Percentiles rank a stretch among this genome's conserved stretches.
phyloP scores from a whole-genome alignment of 2,797 vertebrate genomes.

The Schizopygopsis pylzovi region DNA sequence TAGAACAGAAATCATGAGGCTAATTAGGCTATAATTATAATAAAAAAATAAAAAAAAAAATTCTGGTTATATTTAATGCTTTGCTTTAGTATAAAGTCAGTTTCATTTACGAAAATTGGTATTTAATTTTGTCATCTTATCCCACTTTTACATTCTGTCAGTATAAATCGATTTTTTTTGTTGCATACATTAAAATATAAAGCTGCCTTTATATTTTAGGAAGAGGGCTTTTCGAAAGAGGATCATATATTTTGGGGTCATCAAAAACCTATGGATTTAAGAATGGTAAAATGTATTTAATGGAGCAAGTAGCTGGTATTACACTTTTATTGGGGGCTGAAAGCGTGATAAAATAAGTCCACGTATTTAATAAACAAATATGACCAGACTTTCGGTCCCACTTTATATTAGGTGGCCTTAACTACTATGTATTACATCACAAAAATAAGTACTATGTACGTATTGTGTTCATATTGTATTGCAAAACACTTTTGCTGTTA shows the following conservation, averaged over 20 bases:
- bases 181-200: not conserved
- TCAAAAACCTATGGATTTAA: not conserved
- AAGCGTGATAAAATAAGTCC: not conserved
- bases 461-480: too few species aligned
- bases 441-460: too few species aligned
- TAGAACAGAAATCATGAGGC: not conserved
- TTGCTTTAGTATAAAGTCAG: not conserved
- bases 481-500: too few species aligned
- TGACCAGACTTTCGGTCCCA: too few species aligned
- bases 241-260: not conserved
- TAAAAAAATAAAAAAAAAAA: not conserved
- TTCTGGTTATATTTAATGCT: conserved; percentile 13
- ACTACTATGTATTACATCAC: too few species aligned
- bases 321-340: not conserved
- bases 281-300: not conserved
- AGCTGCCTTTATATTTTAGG: not conserved
- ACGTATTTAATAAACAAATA: not conserved
- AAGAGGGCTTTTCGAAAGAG: not conserved
- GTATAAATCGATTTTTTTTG: not conserved
- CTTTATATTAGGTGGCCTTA: too few species aligned
- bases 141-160: not conserved
- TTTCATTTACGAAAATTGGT: not conserved
- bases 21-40: too few species aligned
- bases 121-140: not conserved
- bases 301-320: not conserved